Percentiles rank a stretch among this genome's conserved stretches.
These are phyloP conservation scores for Tetranychus piercei DNA, from an alignment of 2,888 invertebrate species.

Conservation along the genomic window DNA sequence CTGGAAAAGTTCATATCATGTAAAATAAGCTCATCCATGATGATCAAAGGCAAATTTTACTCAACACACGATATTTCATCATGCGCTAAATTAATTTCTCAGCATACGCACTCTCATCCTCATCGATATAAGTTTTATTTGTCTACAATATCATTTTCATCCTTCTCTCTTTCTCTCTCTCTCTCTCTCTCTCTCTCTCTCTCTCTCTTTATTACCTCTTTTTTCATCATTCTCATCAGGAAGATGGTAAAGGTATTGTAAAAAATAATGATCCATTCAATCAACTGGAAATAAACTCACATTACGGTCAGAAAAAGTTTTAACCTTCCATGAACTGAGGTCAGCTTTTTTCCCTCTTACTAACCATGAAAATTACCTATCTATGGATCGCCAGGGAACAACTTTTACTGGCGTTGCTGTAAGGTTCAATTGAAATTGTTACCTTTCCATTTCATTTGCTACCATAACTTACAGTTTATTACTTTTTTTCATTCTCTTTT, in stretches of 20 bases:
- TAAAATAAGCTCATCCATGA: too few relatives aligned
- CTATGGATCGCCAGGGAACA: not conserved
- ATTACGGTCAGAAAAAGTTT: not conserved
- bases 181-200: conserved; percentile 5
- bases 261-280: not conserved
- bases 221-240: not conserved
- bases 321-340: not conserved
- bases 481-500: not conserved
- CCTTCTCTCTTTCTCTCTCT: not conserved
- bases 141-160: not conserved
- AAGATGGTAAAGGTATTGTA: not conserved
- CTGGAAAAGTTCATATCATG: too few relatives aligned
- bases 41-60: too few relatives aligned
- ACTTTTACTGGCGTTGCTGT: too few relatives aligned
- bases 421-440: not conserved
- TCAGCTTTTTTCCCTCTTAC: not conserved
- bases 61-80: too few relatives aligned
- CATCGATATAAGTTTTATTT: not conserved
- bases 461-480: not conserved
- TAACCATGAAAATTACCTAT: not conserved
- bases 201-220: not conserved
- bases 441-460: not conserved
- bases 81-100: not conserved
- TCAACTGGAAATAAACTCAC: not conserved
- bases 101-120: not conserved